Percentiles rank a stretch among this genome's conserved stretches.
Evolutionary conservation across 2,113 vertebrate species (phyloP).

Genomic region (Nerophis lumbriciformis): DNA sequence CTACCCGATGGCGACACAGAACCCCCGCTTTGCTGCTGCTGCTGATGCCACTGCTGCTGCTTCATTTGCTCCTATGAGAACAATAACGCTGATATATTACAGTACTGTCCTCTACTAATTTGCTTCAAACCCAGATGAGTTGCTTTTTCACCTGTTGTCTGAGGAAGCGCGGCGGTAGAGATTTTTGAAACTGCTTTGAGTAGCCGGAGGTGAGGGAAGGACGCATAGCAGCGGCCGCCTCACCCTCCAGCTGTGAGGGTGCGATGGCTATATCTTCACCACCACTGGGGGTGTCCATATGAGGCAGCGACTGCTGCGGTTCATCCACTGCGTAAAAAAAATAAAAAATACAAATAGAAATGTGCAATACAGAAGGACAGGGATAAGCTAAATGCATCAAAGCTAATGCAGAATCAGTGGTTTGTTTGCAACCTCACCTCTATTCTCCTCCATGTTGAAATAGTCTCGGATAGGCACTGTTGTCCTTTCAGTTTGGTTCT

Average conservation of each 20-base stretch:
- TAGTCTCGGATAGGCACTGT: conserved; percentile 70
- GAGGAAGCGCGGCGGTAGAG: conserved; percentile 93
- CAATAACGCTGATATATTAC: background rate
- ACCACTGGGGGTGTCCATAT: conserved; percentile 55
- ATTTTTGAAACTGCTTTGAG: conserved; percentile 98
- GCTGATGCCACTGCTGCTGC: conserved; percentile 89
- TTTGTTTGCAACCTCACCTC: conserved; percentile 48
- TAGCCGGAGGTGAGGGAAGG: conserved; percentile 89
- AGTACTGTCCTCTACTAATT: background rate
- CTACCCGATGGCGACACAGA: conserved; percentile 81
- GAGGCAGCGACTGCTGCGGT: conserved; percentile 56
- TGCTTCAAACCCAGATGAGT: background rate
- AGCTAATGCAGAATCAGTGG: too few species aligned
- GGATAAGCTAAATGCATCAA: background rate
- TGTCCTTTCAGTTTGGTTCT: conserved; percentile 72
- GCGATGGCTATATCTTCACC: conserved; percentile 62
- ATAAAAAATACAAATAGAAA: background rate
- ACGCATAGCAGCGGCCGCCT: conserved; percentile 81
- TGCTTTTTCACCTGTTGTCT: conserved; percentile 83
- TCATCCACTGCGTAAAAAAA: conserved; percentile 59
- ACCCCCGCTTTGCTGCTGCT: conserved; percentile 79
- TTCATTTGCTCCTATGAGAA: conserved; percentile 88
- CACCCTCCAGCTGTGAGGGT: conserved; percentile 79
- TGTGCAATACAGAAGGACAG: background rate
- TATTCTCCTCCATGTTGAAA: conserved; percentile 62